phyloP scores from a whole-genome alignment of 2,888 invertebrate genomes.

The Drosophila birchii region DNA sequence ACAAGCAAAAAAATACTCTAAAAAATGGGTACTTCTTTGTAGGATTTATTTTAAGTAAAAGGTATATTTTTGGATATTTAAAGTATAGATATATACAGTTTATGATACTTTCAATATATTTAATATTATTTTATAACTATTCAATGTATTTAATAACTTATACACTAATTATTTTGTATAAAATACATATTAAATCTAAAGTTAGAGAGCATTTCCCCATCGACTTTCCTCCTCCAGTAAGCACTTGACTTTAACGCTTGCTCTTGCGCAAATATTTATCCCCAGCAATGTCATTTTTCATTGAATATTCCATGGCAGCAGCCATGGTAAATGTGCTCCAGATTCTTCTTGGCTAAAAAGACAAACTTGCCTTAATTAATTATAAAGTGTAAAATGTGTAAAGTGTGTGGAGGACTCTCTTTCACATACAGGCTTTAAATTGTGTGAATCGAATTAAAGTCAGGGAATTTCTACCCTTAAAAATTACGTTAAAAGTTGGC shows the following conservation, averaged over 20 bases:
- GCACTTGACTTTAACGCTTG: conserved; percentile 25
- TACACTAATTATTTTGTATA: neutral
- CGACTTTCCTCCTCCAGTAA: conserved; percentile 1
- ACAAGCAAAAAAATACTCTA: neutral
- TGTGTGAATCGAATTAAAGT: conserved; percentile 32
- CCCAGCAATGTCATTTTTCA: conserved; percentile 38
- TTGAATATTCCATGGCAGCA: conserved; percentile 37
- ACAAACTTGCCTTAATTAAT: conserved; percentile 53
- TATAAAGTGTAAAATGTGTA: conserved; percentile 31
- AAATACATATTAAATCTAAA: neutral
- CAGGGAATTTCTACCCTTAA: neutral
- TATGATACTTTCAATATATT: too few species aligned
- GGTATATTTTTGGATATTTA: neutral
- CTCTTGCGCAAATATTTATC: conserved; percentile 37
- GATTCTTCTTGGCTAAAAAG: conserved; percentile 40
- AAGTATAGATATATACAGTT: neutral
- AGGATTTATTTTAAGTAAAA: too few species aligned
- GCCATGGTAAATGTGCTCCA: conserved; percentile 41
- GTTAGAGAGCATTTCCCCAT: neutral
- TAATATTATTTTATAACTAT: neutral
- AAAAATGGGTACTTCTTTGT: neutral
- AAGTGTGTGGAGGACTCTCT: conserved; percentile 3
- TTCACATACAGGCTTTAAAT: conserved; percentile 10
- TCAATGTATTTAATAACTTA: neutral
- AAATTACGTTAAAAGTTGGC: conserved; percentile 16